A percentile compares a stretch with the other conserved stretches of the same genome.
Evolutionary conservation across 2,888 invertebrate genomes (phyloP).

Genomic region (Matsumyia berberina): DNA sequence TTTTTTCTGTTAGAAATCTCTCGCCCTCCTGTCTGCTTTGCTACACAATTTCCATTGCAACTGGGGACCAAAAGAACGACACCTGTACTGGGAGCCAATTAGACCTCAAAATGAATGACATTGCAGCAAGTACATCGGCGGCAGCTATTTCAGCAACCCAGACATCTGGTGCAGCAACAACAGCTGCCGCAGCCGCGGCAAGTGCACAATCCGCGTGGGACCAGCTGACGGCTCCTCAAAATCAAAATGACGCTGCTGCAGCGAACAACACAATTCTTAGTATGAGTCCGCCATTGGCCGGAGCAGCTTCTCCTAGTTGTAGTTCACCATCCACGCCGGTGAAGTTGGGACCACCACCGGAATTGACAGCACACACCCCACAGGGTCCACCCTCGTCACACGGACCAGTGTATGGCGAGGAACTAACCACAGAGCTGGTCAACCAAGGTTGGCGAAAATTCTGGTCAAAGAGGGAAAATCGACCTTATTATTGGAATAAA

Average conservation of each 20-base stretch:
- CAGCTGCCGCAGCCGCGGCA: slow-evolving; percentile 74
- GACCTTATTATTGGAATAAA: slow-evolving; percentile 99
- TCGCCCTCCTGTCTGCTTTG: not conserved
- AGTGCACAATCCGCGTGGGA: slow-evolving; percentile 83
- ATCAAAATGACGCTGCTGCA: slow-evolving; percentile 77
- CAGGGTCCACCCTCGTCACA: slow-evolving; percentile 81
- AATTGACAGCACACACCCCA: slow-evolving; percentile 83
- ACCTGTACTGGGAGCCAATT: slow-evolving; percentile 80
- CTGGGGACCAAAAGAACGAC: slow-evolving; percentile 8
- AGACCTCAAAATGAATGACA: slow-evolving; percentile 79
- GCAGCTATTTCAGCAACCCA: slow-evolving; percentile 74
- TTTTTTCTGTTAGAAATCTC: slow-evolving; percentile 26
- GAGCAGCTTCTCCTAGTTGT: slow-evolving; percentile 81
- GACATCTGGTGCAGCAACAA: slow-evolving; percentile 38
- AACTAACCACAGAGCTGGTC: slow-evolving; percentile 84
- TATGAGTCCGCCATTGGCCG: slow-evolving; percentile 79
- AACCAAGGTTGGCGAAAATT: slow-evolving; percentile 98
- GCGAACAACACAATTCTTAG: slow-evolving; percentile 64
- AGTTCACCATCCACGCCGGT: slow-evolving; percentile 83
- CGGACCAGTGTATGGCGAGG: slow-evolving; percentile 82
- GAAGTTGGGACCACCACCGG: slow-evolving; percentile 81
- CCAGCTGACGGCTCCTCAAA: slow-evolving; percentile 82
- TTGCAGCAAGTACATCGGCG: slow-evolving; percentile 77
- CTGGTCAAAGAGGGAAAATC: slow-evolving; percentile 97
- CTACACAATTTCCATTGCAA: not conserved